Conservation (phyloP, 2,888 invertebrate species). For the Chalcosyrphus nemorum region DNA sequence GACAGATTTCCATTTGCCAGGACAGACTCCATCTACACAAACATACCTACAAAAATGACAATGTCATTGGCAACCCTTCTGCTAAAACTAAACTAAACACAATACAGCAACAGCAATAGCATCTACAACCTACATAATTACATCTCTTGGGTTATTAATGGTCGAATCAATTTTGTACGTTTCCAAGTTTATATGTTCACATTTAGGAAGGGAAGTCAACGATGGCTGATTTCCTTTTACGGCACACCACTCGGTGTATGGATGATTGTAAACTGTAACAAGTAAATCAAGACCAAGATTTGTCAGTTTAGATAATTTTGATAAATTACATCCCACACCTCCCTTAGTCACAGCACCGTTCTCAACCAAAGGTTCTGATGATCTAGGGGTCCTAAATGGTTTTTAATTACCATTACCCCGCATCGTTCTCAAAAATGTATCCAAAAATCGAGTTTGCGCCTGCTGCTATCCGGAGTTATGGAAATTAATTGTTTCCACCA, state of each 20-base stretch:
- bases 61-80: constrained; percentile 41
- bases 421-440: constrained; percentile 48
- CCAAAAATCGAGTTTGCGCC: constrained; percentile 68
- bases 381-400: constrained; percentile 58
- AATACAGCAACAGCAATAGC: constrained; percentile 9
- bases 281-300: constrained; percentile 75
- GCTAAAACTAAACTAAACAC: constrained; percentile 34
- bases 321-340: constrained; percentile 67
- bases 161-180: constrained; percentile 64
- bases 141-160: constrained; percentile 65
- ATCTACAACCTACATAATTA: constrained; percentile 48
- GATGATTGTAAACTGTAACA: constrained; percentile 66
- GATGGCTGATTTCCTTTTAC: constrained; percentile 53
- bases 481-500: constrained; percentile 59
- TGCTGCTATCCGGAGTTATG: constrained; percentile 60
- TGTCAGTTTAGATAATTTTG: constrained; percentile 74
- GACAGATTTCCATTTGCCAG: constrained; percentile 44
- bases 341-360: neutral
- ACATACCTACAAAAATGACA: constrained; percentile 16
- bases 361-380: constrained; percentile 44
- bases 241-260: constrained; percentile 46
- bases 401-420: constrained; percentile 64
- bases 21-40: constrained; percentile 17
- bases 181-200: constrained; percentile 61
- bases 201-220: constrained; percentile 40